These are phyloP conservation scores for Spialia ferax DNA, from an alignment of 2,888 invertebrate genomes.

Conservation along the genomic window DNA sequence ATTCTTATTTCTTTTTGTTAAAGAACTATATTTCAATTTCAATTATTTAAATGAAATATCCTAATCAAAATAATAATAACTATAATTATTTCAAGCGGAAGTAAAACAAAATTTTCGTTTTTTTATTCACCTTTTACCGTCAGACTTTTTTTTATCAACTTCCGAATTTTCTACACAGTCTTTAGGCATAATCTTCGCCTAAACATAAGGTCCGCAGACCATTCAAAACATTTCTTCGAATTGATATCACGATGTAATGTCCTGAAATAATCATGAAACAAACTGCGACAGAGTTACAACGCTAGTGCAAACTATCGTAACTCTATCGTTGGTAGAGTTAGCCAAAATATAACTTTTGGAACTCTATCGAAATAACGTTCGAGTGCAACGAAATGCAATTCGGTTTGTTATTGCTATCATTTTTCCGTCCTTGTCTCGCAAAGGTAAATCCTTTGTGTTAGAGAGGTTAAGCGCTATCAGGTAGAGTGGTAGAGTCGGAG, in stretches of 20 bases:
- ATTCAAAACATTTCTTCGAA: conserved; percentile 54
- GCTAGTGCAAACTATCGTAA: conserved; percentile 44
- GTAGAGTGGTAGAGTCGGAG: conserved; percentile 50
- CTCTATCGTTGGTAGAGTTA: conserved; percentile 44
- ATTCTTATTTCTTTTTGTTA: no score
- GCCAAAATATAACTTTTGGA: conserved; percentile 55
- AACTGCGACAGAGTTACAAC: conserved; percentile 55
- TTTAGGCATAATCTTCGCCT: conserved; percentile 48
- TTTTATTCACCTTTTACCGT: background rate
- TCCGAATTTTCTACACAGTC: background rate
- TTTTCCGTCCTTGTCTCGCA: conserved; percentile 57
- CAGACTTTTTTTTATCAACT: background rate
- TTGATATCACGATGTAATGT: conserved; percentile 49
- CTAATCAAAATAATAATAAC: no score
- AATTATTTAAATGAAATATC: no score
- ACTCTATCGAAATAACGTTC: conserved; percentile 61
- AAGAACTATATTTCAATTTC: no score
- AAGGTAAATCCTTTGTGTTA: conserved; percentile 46
- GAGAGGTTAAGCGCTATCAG: conserved; percentile 63
- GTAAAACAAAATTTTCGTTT: no score
- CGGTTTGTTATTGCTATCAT: conserved; percentile 50
- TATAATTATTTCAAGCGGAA: no score
- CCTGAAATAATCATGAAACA: conserved; percentile 56
- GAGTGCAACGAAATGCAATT: conserved; percentile 68
- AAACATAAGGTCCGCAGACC: conserved; percentile 55